Evolutionary conservation across 2,888 invertebrate genomes (phyloP), one percentile per base, ranked within the genome.

Genomic region (Anarsia innoxiella): DNA sequence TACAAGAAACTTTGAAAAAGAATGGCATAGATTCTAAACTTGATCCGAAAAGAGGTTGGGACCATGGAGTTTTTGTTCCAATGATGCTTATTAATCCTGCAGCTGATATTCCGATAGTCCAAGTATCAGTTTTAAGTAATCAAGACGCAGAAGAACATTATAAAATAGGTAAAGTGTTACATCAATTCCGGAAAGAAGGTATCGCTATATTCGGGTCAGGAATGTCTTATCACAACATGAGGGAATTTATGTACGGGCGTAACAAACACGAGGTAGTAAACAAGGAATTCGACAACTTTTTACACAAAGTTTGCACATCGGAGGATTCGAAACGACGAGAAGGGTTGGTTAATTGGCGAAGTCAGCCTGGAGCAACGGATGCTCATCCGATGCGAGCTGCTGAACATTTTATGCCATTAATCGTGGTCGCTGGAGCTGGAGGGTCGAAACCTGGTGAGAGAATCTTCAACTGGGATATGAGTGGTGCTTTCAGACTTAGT

Each of bases 191-290:
- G 2, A 78, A 75, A 52, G 82, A 84, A 46, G 83, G 82, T 0
- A 46, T 84, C 1, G 80, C 79, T 0, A 44, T 84, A 1, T 40
- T 84, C 0, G 84, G 83, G 0, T 84, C 84, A 0, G 84, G 84
- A 1, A 84, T 84, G 84, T 82, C 83, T 0, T 84, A 78, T 27
- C 84, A 84, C 29, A 84, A 84, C 31, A 84, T 84, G 84, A 61
- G 77, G 39, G 75, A 74, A 35, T 84, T 84, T 36, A 65, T 48
- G 51, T 53, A 41, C 1, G 53, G 56, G 2, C 48, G 69, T 26
- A 10, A 59, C 3, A 45, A 49, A 3, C 48, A 59, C 0, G 40
- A 44, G 2, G 75, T 82, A 12, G 59, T 83, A 0, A 84, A 84
- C 47, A 51, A 61, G 23, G 73, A 74, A 4, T 84, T 84, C 65